Evolutionary conservation across 1,140 invertebrate species (phyloP).

Genomic region (Pinna nobilis): DNA sequence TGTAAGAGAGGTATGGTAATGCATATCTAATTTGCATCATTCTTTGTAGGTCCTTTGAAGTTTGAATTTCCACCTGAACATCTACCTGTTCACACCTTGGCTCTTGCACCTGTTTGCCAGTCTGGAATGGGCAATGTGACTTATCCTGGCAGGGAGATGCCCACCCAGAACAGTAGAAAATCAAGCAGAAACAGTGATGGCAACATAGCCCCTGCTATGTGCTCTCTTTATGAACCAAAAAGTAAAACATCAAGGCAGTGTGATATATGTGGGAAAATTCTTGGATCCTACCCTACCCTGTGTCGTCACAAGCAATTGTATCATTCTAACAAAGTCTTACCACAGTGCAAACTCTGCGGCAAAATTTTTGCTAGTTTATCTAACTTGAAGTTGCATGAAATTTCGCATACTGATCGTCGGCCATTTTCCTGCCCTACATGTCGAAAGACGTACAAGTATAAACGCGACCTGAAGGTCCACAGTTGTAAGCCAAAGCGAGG

Average conservation of each 20-base stretch:
- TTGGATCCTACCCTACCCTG: constrained; percentile 6
- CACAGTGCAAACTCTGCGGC: constrained; percentile 20
- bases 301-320: constrained; percentile 10
- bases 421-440: constrained; percentile 16
- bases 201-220: neutral
- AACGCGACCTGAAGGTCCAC: constrained; percentile 24
- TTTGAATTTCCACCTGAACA: neutral
- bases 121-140: neutral
- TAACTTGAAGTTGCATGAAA: constrained; percentile 18
- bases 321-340: constrained; percentile 10
- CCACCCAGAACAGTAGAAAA: neutral
- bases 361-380: constrained; percentile 8
- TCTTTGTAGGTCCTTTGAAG: too few relatives aligned
- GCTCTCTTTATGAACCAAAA: neutral
- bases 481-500: too few relatives aligned
- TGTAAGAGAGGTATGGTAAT: too few relatives aligned
- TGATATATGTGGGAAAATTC: constrained; percentile 10
- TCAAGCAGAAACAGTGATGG: neutral
- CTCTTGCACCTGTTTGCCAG: neutral
- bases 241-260: neutral
- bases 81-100: neutral
- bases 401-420: neutral
- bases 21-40: too few relatives aligned
- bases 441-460: constrained; percentile 23
- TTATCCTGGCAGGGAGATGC: neutral